phyloP scores from a whole-genome alignment of 2,888 invertebrate species.

The Cordilura impudica region DNA sequence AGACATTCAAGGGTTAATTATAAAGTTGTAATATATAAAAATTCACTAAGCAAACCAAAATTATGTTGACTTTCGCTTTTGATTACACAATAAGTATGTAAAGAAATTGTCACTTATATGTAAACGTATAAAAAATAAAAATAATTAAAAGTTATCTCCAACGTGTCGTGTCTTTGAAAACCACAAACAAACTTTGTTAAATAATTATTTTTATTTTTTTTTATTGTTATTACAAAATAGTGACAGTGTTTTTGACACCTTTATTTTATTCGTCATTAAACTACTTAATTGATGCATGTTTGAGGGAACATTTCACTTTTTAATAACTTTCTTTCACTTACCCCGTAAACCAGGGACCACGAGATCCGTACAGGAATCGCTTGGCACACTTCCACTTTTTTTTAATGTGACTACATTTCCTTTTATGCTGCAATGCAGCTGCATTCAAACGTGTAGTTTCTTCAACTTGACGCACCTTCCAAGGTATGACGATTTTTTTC shows the following conservation, averaged over 20 bases:
- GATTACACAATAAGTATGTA: conserved; percentile 43
- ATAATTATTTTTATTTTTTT: background rate
- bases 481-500: conserved; percentile 80
- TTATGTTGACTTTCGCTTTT: conserved; percentile 35
- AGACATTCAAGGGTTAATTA: background rate
- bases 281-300: background rate
- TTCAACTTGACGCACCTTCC: conserved; percentile 78
- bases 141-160: background rate
- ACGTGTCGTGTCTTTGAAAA: background rate
- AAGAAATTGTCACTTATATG: background rate
- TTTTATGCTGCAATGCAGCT: conserved; percentile 78
- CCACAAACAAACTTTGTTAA: conserved; percentile 11
- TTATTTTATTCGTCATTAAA: background rate
- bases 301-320: too few relatives aligned
- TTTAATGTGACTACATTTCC: conserved; percentile 78
- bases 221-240: background rate
- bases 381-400: conserved; percentile 80
- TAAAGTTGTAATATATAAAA: conserved; percentile 2
- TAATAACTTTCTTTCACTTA: conserved; percentile 67
- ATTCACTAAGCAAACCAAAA: conserved; percentile 18
- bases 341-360: conserved; percentile 79
- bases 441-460: conserved; percentile 80
- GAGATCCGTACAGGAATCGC: conserved; percentile 80
- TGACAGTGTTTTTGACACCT: conserved; percentile 7
- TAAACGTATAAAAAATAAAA: background rate